Percentiles rank a stretch among this genome's conserved stretches.
These are phyloP conservation scores for Manis javanica DNA, from an alignment of 2,797 vertebrate genomes.

Conservation along the genomic window DNA sequence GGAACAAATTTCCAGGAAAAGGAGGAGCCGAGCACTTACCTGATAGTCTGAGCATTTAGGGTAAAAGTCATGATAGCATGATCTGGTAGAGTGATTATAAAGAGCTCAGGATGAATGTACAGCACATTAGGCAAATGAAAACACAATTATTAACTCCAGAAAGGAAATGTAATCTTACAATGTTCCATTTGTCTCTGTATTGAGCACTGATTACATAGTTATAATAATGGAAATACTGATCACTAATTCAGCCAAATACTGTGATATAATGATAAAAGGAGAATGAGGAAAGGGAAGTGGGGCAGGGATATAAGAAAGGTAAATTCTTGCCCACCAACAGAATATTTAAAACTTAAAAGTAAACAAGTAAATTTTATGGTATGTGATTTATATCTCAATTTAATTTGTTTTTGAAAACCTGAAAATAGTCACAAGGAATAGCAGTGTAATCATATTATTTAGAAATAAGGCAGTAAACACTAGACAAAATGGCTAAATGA, in stretches of 20 bases:
- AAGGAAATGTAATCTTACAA: background rate
- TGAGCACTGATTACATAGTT: background rate
- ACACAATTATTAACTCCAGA: conserved; percentile 38
- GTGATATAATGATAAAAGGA: background rate
- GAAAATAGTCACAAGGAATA: background rate
- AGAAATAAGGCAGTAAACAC: background rate
- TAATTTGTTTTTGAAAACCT: conserved; percentile 32
- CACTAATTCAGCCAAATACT: conserved; percentile 9
- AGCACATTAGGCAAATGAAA: conserved; percentile 14
- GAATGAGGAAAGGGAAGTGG: background rate
- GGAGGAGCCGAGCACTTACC: background rate
- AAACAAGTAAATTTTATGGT: background rate
- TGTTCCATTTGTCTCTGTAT: background rate
- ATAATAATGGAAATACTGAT: background rate
- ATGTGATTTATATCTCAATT: background rate
- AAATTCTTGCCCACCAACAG: background rate
- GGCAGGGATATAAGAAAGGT: background rate
- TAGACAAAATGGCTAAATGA: background rate
- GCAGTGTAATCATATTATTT: background rate
- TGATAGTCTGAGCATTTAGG: background rate
- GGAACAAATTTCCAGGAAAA: background rate
- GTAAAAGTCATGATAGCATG: background rate
- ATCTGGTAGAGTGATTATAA: background rate
- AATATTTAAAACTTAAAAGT: background rate
- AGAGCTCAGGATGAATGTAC: background rate